Evolutionary conservation across 2,113 vertebrate genomes (phyloP).

Genomic region (Psittacus erithacus): DNA sequence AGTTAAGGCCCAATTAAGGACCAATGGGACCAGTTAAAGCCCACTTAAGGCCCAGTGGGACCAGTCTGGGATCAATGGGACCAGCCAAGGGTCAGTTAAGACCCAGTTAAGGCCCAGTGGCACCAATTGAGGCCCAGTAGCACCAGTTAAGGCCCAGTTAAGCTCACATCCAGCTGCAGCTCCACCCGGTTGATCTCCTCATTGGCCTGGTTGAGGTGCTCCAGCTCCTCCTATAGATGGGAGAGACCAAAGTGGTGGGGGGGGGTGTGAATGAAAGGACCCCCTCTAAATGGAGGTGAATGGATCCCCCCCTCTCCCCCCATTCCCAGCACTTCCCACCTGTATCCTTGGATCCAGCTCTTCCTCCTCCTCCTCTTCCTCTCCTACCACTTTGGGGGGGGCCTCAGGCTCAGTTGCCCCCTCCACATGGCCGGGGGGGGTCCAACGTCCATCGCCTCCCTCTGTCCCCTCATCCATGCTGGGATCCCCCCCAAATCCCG

Average conservation of each 20-base stretch:
- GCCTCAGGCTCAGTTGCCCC: not conserved
- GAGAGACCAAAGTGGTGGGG: not conserved
- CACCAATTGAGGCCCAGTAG: too few species aligned
- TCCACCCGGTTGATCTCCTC: conserved; percentile 91
- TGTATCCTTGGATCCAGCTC: conserved; percentile 78
- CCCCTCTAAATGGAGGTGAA: not conserved
- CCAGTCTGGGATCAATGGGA: not conserved
- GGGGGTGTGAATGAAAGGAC: too few species aligned
- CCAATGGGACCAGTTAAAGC: too few species aligned
- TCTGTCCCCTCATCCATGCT: conserved; percentile 49
- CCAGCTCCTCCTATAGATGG: conserved; percentile 84
- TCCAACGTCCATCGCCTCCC: conserved; percentile 50
- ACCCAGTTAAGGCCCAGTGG: not conserved
- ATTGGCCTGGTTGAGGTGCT: conserved; percentile 91
- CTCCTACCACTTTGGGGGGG: not conserved
- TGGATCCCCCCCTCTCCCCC: not conserved
- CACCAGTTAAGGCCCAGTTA: not conserved
- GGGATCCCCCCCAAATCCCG: not conserved
- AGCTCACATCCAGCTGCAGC: conserved; percentile 88
- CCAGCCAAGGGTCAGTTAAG: not conserved
- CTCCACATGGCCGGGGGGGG: conserved; percentile 34
- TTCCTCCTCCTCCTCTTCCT: conserved; percentile 38
- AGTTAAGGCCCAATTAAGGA: not conserved
- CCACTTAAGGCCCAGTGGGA: too few species aligned
- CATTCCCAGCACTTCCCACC: conserved; percentile 30